These are phyloP conservation scores for Gorsachius goisagi DNA, from an alignment of 2,113 vertebrate species.

Conservation along the genomic window DNA sequence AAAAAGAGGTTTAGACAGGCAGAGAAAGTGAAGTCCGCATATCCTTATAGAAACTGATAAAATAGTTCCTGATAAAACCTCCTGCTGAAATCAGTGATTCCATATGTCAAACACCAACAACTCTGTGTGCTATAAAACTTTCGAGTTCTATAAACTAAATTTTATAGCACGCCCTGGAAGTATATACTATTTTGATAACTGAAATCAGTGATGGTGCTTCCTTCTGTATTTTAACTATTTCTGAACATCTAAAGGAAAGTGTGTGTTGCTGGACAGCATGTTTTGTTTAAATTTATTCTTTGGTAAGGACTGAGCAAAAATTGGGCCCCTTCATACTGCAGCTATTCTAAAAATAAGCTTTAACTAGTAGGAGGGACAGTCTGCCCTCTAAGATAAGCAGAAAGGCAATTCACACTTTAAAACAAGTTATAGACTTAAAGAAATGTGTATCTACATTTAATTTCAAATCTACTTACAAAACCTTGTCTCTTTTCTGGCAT, in stretches of 20 bases:
- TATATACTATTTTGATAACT: not conserved
- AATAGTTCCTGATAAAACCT: not conserved
- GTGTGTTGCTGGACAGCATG: fast-evolving
- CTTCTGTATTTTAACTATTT: not conserved
- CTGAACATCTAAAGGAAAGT: not conserved
- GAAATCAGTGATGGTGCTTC: not conserved
- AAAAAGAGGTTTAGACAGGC: not conserved
- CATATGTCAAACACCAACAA: not conserved
- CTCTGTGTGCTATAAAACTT: not conserved
- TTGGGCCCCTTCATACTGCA: not conserved
- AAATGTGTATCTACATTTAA: not conserved
- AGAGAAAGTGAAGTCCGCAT: not conserved
- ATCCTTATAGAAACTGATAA: not conserved
- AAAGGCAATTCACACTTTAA: not conserved
- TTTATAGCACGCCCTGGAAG: not conserved
- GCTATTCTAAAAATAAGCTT: not conserved
- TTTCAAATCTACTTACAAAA: not conserved
- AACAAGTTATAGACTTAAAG: not conserved
- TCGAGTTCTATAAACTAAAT: not conserved
- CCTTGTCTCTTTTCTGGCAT: not conserved
- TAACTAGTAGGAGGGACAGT: not conserved
- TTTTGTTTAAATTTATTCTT: not conserved
- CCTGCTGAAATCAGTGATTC: not conserved
- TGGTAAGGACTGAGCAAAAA: not conserved
- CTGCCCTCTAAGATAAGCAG: not conserved